Evolutionary conservation across 1,140 invertebrate genomes (phyloP).

Genomic region (Homarus americanus): DNA sequence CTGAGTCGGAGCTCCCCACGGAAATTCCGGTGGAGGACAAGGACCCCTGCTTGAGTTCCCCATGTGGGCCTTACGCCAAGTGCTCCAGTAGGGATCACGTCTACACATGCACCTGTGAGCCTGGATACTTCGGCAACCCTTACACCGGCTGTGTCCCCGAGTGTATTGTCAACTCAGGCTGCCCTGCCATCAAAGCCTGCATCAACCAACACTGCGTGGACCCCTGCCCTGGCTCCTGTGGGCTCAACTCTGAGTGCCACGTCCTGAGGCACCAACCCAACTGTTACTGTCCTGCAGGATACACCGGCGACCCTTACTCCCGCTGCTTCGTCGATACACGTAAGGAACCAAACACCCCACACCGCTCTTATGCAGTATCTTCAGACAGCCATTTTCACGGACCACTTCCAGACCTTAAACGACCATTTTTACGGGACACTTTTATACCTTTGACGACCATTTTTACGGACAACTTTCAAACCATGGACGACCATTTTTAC

Average conservation of each 20-base stretch:
- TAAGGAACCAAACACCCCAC: no score
- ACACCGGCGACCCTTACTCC: constrained; percentile 78
- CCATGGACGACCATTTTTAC: not conserved
- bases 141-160: constrained; percentile 89
- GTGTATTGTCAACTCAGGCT: constrained; percentile 86
- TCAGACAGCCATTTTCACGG: not conserved
- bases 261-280: constrained; percentile 86
- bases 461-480: not conserved
- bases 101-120: constrained; percentile 86
- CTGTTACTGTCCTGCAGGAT: constrained; percentile 77
- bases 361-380: no score
- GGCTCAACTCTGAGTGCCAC: constrained; percentile 85
- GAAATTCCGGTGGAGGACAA: not conserved
- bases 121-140: constrained; percentile 89
- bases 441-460: not conserved
- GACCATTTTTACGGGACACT: not conserved
- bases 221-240: constrained; percentile 86
- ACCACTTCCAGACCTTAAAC: not conserved
- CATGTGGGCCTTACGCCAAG: constrained; percentile 80
- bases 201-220: constrained; percentile 83
- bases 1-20: constrained; percentile 23
- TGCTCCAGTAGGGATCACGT: constrained; percentile 70
- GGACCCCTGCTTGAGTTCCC: constrained; percentile 69
- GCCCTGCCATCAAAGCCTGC: constrained; percentile 88
- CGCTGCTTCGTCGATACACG: constrained; percentile 75